These are phyloP conservation scores for Brassicogethes aeneus DNA, from an alignment of 2,888 invertebrate genomes.

Conservation along the genomic window DNA sequence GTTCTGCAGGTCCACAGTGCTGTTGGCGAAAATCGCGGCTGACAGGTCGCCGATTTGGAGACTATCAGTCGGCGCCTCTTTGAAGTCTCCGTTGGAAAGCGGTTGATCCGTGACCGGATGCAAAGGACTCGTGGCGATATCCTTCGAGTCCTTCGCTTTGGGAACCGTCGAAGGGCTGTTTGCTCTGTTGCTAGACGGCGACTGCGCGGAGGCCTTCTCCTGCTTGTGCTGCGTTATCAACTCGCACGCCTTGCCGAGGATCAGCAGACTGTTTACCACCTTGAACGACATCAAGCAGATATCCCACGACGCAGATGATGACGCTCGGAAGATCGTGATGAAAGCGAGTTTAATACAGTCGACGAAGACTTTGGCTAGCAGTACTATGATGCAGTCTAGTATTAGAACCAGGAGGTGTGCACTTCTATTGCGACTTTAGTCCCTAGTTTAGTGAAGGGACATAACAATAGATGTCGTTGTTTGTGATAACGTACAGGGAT, in stretches of 20 bases:
- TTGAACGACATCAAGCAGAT: constrained; percentile 65
- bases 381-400: constrained; percentile 81
- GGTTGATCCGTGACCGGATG: constrained; percentile 25
- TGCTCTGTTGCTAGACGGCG: constrained; percentile 29
- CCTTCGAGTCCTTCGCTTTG: constrained; percentile 12
- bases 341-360: constrained; percentile 99
- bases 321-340: constrained; percentile 75
- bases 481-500: no score
- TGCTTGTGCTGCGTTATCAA: constrained; percentile 66
- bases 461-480: no score
- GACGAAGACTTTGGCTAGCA: constrained; percentile 87
- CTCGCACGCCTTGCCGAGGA: constrained; percentile 85
- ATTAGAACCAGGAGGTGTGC: constrained; percentile 81
- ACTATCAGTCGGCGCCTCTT: constrained; percentile 9
- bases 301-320: constrained; percentile 64
- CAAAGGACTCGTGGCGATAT: constrained; percentile 37
- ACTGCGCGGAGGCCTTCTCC: constrained; percentile 39
- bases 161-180: constrained; percentile 24
- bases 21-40: constrained; percentile 77
- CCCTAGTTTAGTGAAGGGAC: no score
- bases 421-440: no score
- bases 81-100: constrained; percentile 5
- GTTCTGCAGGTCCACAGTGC: constrained; percentile 74
- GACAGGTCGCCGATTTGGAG: constrained; percentile 47
- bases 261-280: constrained; percentile 78